Base-by-base conservation (phyloP, 2,888 invertebrate genomes). In the Sinhomidia bicolor region DNA sequence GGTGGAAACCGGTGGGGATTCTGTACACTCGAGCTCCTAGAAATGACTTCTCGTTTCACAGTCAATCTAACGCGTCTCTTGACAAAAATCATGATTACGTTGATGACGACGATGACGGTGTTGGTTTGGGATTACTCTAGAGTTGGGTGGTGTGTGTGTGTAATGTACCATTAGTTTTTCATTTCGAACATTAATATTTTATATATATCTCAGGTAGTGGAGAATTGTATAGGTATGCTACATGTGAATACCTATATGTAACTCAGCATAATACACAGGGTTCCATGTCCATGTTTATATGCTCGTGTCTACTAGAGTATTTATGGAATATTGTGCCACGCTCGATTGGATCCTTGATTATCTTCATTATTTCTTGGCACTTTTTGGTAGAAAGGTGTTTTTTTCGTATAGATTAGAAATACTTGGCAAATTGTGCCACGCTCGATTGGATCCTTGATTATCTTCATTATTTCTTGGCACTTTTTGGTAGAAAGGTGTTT, bases 361-460 rank as follows among this genome's bases (percentile, higher is more conserved):
- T 26, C 23, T 47, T 47, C 26, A 74, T 74, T 74, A 74, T 47
- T 74, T 44, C 14, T n/a, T 26, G 36, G 41, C n/a, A 36, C 51
- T 51, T n/a, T 1, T 51, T n/a, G 20, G 41, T 10, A 41, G 41
- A 71, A 36, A 71, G 36, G 68, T 71, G 32, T 68, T 6, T 14
- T 12, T 2, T 9, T 47, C n/a, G 14, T 6, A 5, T 17, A 51
- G 2, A 2, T n/a, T 9, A 12, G 7, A 47, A 47, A 47, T 51
- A 51, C 51, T 51, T 51, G 51, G 51, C 51, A 51, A n/a, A n/a
- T n/a, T 41, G 41, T 41, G 41, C 10, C 41, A 51, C 57, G 14
- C 23, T 60, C 57, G 14, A 65, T 29, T 65, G 32, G 32, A 36
- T 74, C 23, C 74, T 74, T 74, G 47, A 74, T 74, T 47, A 74